phyloP scores from a whole-genome alignment of 2,797 vertebrate species.

The Ceryle rudis region DNA sequence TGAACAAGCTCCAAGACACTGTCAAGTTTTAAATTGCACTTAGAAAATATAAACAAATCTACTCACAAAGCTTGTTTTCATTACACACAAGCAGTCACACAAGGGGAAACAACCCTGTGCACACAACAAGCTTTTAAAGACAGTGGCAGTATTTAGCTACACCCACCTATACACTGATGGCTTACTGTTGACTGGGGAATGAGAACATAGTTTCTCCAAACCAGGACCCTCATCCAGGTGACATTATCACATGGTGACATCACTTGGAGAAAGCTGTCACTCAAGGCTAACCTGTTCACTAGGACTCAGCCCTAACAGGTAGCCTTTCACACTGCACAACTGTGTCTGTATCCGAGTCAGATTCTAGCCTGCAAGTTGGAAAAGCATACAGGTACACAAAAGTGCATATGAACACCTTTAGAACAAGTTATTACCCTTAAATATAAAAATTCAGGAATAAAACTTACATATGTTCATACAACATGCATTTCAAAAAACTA shows the following conservation, averaged over 20 bases:
- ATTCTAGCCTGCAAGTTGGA: neutral
- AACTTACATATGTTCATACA: fast-evolving
- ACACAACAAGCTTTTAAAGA: neutral
- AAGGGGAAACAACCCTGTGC: neutral
- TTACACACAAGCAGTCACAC: neutral
- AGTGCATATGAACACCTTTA: fast-evolving
- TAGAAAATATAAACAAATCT: neutral
- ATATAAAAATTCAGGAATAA: neutral
- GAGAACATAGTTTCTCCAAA: neutral
- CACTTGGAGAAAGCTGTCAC: neutral
- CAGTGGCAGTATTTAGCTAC: fast-evolving
- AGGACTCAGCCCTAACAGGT: neutral
- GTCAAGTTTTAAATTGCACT: neutral
- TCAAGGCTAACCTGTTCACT: neutral
- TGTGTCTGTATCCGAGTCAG: fast-evolving
- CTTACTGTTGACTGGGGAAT: neutral
- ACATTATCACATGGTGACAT: neutral
- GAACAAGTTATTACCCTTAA: neutral
- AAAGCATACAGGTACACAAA: neutral
- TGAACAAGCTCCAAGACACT: fast-evolving
- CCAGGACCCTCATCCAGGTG: neutral
- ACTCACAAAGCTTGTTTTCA: neutral
- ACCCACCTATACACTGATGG: fast-evolving
- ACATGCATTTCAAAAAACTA: neutral
- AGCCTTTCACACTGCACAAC: neutral